Conservation (phyloP, 2,888 invertebrate species). For the Cactoblastis cactorum region DNA sequence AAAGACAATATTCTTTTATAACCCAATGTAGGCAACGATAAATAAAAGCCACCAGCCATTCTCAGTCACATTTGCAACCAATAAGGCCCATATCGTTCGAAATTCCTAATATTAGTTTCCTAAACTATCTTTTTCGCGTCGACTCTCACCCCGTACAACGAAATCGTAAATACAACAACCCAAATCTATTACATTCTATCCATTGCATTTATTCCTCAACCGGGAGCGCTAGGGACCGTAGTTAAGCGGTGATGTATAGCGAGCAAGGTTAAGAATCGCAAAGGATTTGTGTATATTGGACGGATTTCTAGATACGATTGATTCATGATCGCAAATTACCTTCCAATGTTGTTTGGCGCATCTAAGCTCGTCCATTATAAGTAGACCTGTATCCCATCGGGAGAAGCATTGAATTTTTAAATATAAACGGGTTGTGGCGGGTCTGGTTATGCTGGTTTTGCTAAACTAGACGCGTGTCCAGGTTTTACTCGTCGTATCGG, state of each 20-base stretch:
- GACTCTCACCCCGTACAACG: constrained; percentile 29
- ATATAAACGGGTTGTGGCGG: constrained; percentile 17
- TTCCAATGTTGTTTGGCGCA: constrained; percentile 59
- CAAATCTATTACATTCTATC: constrained; percentile 17
- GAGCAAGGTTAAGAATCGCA: not conserved
- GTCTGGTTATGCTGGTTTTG: constrained; percentile 27
- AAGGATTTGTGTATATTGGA: constrained; percentile 35
- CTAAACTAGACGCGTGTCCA: constrained; percentile 39
- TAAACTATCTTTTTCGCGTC: constrained; percentile 49
- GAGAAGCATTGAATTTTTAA: not conserved
- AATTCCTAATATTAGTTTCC: constrained; percentile 53
- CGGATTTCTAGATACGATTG: constrained; percentile 65
- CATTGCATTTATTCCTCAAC: constrained; percentile 27
- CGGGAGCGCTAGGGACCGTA: not conserved
- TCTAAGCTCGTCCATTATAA: constrained; percentile 34
- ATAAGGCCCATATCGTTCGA: constrained; percentile 45
- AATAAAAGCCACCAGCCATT: constrained; percentile 22
- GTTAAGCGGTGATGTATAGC: constrained; percentile 10
- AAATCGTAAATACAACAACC: constrained; percentile 12
- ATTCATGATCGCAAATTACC: constrained; percentile 74
- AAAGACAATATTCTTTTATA: constrained; percentile 11
- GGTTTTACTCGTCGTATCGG: constrained; percentile 48
- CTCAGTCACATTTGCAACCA: constrained; percentile 42
- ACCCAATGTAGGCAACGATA: constrained; percentile 21
- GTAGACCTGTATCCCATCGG: constrained; percentile 25